Percentiles rank a stretch among this genome's conserved stretches.
Evolutionary conservation across 1,140 invertebrate genomes (phyloP).

Genomic region (Pemphigus obesinymphae): DNA sequence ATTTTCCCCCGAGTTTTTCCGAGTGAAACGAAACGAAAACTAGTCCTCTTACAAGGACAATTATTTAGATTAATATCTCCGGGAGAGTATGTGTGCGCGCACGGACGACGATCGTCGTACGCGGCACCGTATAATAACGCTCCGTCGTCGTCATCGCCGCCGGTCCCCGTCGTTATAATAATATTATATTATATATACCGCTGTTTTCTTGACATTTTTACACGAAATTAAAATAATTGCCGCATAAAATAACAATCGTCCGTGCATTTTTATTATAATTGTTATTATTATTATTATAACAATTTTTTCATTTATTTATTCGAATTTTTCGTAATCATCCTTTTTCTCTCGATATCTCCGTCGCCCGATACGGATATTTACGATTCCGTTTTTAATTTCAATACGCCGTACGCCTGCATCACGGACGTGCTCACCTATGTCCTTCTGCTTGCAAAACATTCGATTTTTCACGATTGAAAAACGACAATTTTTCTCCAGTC

Average conservation of each 20-base stretch:
- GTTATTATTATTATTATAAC: too few relatives aligned
- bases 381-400: too few relatives aligned
- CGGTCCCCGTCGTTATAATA: not conserved
- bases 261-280: too few relatives aligned
- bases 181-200: not conserved
- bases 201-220: conserved; percentile 39
- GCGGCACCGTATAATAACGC: not conserved
- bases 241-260: not conserved
- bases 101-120: not conserved
- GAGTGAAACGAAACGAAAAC: conserved; percentile 41
- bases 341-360: too few relatives aligned
- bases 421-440: too few relatives aligned
- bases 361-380: too few relatives aligned
- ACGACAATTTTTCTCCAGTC: too few relatives aligned
- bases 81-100: not conserved
- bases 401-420: too few relatives aligned
- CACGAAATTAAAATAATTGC: conserved; percentile 30
- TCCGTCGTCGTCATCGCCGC: not conserved
- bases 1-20: conserved; percentile 29
- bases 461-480: too few relatives aligned
- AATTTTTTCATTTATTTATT: too few relatives aligned
- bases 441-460: too few relatives aligned
- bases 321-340: too few relatives aligned
- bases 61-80: conserved; percentile 39
- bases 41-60: conserved; percentile 42